These are phyloP conservation scores for Colostygia pectinataria DNA, from an alignment of 2,888 invertebrate species.

Conservation along the genomic window DNA sequence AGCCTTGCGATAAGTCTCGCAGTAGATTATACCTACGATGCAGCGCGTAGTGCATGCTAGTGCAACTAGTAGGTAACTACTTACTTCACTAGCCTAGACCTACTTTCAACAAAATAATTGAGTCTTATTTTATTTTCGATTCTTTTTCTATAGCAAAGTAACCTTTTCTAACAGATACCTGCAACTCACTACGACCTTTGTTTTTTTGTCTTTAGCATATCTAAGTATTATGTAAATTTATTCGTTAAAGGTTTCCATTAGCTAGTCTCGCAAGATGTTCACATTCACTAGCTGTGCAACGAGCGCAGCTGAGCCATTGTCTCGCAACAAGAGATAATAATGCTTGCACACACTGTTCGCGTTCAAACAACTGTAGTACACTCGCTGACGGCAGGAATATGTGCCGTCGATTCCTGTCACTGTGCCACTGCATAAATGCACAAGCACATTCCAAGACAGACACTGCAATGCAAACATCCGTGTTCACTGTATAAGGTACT, in stretches of 20 bases:
- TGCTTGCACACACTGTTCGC: constrained; percentile 23
- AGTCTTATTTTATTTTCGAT: constrained; percentile 4
- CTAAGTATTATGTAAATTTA: constrained; percentile 17
- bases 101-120: constrained; percentile 43
- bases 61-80: constrained; percentile 35
- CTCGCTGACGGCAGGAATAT: constrained; percentile 1
- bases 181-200: constrained; percentile 18
- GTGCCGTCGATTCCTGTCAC: constrained; percentile 5
- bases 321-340: constrained; percentile 16
- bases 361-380: constrained; percentile 16
- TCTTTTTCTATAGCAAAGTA: constrained; percentile 7
- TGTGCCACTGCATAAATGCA: not conserved
- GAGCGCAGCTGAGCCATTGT: constrained; percentile 24
- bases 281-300: constrained; percentile 21
- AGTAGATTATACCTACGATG: not conserved
- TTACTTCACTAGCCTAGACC: constrained; percentile 48
- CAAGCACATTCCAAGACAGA: constrained; percentile 33
- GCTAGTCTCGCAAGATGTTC: constrained; percentile 19
- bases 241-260: constrained; percentile 20
- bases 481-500: constrained; percentile 37
- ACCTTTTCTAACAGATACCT: constrained; percentile 3
- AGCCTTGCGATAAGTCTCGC: constrained; percentile 21
- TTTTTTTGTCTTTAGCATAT: constrained; percentile 6
- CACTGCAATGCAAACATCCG: constrained; percentile 39
- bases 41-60: constrained; percentile 34